phyloP scores from a whole-genome alignment of 2,113 vertebrate species.

The Martes martes region DNA sequence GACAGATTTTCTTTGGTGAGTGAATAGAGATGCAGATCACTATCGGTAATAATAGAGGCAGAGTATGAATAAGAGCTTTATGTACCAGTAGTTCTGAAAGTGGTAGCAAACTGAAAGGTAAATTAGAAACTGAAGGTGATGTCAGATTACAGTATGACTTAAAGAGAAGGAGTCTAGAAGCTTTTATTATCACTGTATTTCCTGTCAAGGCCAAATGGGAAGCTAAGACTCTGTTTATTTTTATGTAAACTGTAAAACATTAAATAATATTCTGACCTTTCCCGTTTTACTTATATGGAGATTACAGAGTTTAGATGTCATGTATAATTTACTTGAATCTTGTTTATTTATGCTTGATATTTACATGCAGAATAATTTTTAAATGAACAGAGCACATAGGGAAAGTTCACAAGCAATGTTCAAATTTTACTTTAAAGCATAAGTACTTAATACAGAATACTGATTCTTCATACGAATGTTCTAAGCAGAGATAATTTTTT shows the following conservation, averaged over 20 bases:
- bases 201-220: conserved; percentile 44
- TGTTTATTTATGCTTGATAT: neutral
- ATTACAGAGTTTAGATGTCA: conserved; percentile 22
- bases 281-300: conserved; percentile 19
- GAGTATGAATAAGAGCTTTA: conserved; percentile 43
- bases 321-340: neutral
- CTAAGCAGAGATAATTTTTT: neutral
- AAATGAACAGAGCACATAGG: neutral
- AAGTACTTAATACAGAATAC: neutral
- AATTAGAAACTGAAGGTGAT: conserved; percentile 42
- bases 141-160: conserved; percentile 41
- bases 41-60: conserved; percentile 40
- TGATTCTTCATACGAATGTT: neutral
- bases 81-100: conserved; percentile 43
- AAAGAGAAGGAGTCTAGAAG: neutral
- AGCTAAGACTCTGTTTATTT: conserved; percentile 32
- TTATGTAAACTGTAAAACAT: conserved; percentile 38
- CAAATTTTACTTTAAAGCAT: neutral
- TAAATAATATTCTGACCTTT: conserved; percentile 57
- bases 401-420: neutral
- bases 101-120: conserved; percentile 57
- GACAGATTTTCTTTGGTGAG: conserved; percentile 42
- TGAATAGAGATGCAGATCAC: conserved; percentile 24
- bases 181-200: conserved; percentile 25
- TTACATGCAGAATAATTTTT: neutral